Conservation (phyloP, 1,140 invertebrate genomes). For the Atta cephalotes region DNA sequence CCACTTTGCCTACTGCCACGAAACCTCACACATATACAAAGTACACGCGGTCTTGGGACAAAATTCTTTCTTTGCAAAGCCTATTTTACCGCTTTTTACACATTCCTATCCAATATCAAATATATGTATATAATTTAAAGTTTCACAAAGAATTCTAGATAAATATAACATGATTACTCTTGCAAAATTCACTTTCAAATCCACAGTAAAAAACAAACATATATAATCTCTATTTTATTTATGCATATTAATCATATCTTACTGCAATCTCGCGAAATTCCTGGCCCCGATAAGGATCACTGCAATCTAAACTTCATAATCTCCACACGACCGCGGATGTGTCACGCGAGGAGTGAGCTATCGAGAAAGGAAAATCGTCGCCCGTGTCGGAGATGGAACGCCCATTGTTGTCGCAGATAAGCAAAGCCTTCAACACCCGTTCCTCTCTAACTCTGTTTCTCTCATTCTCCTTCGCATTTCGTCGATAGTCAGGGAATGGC, state of each 20-base stretch:
- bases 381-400: conserved; percentile 67
- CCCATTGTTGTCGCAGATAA: conserved; percentile 78
- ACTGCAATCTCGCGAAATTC: neutral
- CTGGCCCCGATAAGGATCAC: conserved; percentile 27
- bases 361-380: conserved; percentile 62
- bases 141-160: neutral
- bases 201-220: neutral
- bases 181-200: neutral
- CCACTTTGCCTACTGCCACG: neutral
- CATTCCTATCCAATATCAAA: neutral
- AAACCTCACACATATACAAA: neutral
- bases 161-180: neutral
- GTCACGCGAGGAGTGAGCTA: conserved; percentile 60
- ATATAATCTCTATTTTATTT: neutral
- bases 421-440: conserved; percentile 70
- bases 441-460: conserved; percentile 42
- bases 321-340: conserved; percentile 45
- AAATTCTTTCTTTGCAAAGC: conserved; percentile 33
- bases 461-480: conserved; percentile 32
- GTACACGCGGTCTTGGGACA: neutral
- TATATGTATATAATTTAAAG: conserved; percentile 2
- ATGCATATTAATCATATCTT: neutral
- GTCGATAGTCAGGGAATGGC: conserved; percentile 66
- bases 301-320: conserved; percentile 39
- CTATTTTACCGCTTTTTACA: conserved; percentile 21